Percentiles rank a stretch among this genome's conserved stretches.
phyloP scores from a whole-genome alignment of 2,797 vertebrate species.

The Gymnoscopelus microlampas region DNA sequence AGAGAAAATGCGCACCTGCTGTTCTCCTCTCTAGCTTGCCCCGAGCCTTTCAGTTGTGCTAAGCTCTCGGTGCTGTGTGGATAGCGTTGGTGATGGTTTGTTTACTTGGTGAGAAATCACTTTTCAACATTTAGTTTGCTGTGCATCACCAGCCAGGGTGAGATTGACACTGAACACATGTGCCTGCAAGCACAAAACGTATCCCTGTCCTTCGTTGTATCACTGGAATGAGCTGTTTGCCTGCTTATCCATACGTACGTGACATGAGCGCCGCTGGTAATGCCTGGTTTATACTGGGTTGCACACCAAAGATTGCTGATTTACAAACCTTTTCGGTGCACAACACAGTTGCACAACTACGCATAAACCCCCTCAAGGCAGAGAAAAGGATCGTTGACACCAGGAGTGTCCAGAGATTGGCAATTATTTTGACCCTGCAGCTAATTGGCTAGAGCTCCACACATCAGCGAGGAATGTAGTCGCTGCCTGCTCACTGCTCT shows the following conservation, averaged over 20 bases:
- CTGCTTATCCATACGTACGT: constrained; percentile 22
- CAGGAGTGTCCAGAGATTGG: constrained; percentile 29
- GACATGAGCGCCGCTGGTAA: too few species aligned
- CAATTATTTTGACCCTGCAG: constrained; percentile 69
- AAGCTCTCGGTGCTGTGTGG: constrained; percentile 45
- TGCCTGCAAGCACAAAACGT: constrained; percentile 23
- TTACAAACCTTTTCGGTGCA: too few species aligned
- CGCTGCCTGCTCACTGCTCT: not conserved
- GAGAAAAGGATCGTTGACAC: constrained; percentile 41
- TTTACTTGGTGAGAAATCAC: constrained; percentile 57
- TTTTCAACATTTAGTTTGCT: constrained; percentile 59
- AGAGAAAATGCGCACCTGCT: constrained; percentile 8
- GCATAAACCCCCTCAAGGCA: too few species aligned
- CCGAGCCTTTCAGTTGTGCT: constrained; percentile 47
- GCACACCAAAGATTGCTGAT: too few species aligned
- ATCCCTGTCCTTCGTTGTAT: constrained; percentile 31
- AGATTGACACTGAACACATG: constrained; percentile 54
- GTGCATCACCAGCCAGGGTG: constrained; percentile 50
- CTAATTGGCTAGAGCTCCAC: constrained; percentile 26
- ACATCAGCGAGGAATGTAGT: constrained; percentile 37
- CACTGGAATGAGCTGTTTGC: constrained; percentile 58
- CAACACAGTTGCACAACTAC: too few species aligned
- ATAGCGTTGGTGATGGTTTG: constrained; percentile 44
- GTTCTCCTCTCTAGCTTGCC: constrained; percentile 42
- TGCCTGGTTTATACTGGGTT: too few species aligned